Evolutionary conservation across 2,113 vertebrate genomes (phyloP), one percentile per base, ranked within the genome.

Genomic region (Burhinus oedicnemus): DNA sequence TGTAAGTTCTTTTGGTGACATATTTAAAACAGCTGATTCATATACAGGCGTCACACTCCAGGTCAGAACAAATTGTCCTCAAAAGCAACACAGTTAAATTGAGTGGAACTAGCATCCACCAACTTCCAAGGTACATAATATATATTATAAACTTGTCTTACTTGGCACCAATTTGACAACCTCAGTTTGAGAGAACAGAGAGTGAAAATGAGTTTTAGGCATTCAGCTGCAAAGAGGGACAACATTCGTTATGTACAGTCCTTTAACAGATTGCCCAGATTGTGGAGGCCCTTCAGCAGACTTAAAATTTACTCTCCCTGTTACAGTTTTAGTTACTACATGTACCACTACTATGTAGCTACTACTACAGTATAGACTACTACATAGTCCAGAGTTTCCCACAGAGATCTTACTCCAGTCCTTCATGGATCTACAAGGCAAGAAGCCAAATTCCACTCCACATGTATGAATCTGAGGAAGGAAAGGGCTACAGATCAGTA

Each of bases 41-140:
- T 62, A 44, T 64, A 93, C 51, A 89, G 38, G 36, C 77, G 96
- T 97, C 93, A 78, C 36, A 34, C 10, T 64, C 79, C 15, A 61
- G 89, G 95, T 97, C 90, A 96, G 91, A 91, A 97, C 79, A 97
- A 98, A 96, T 70, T 89, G 86, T 95, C 82, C 93, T 96, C 92
- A 77, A 93, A 94, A 95, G 81, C 54, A 92, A 79, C 87, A 75
- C 58, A 45, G 96, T 97, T 97, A 97, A 98, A 97, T 97, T 97
- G 95, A 98, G 96, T 96, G 96, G 97, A 97, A 97, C 96, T 79
- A 58, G 83, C 83, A 84, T 93, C 93, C 92, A 97, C 96, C 93
- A 93, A 95, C 91, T 97, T 97, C 94, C 68, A 64, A 96, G 95
- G 80, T 92, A 94, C 90, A 82, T 96, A 95, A 96, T 91, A 85